Base-by-base conservation (phyloP, 2,888 invertebrate genomes). In the Lasioglossum vierecki region DNA sequence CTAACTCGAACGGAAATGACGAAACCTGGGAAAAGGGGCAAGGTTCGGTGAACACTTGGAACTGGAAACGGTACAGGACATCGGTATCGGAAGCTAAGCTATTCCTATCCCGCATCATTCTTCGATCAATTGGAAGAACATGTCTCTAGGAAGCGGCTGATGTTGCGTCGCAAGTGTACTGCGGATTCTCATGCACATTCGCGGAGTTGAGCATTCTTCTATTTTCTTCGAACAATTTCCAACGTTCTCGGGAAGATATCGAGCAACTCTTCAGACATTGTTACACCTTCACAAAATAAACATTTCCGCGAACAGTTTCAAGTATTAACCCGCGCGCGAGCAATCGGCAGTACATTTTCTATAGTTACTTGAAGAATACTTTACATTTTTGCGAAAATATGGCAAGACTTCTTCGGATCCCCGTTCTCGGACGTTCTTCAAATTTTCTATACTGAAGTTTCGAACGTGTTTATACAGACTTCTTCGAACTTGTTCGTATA, bases 1-100 rank as follows among this genome's bases (percentile, higher is more conserved):
- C 76, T 75, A 83, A 30, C 35, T 81, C 76, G 73, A 68, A 80
- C 46, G 74, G 60, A 78, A 60, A 53, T 41, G 70, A 70, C 30
- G 13, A 68, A 15, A 79, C 6, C 18, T 6, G 15, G 60, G 39
- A 22, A 39, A 66, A 44, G 15, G 22, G 18, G 2, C 53, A 66
- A 53, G 49, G 63, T n/a, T 35, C 41, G n/a, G 1, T 41, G 35
- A 75, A 75, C 41, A n/a, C 41, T 41, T 26, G 57, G 18, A 76
- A 78, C 26, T 18, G 26, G 35, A 70, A n/a, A 30, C 26, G 57
- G 13, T n/a, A 9, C 63, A 26, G 57, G 46, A 5, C 4, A 60
- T 9, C n/a, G 63, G n/a, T 6, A 53, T 26, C 74, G 57, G 53
- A 8, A 18, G 26, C 18, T n/a, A 18, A 30, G 18, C 44, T 71